phyloP scores from a whole-genome alignment of 2,113 vertebrate species.

The Corythaixoides concolor region DNA sequence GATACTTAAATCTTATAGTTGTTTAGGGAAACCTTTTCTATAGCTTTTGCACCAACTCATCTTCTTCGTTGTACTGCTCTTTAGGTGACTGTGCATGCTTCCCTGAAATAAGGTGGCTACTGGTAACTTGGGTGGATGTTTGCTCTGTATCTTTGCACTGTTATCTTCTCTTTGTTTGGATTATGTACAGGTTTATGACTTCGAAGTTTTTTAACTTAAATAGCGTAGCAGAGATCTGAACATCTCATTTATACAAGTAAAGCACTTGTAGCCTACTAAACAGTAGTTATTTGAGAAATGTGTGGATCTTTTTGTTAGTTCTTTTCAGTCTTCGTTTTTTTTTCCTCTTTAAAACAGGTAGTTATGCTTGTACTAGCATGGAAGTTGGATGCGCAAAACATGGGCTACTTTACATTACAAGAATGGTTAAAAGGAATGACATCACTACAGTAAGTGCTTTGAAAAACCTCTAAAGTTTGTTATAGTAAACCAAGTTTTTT shows the following conservation, averaged over 20 bases:
- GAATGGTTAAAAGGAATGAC: constrained; percentile 99
- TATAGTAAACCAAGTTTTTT: neutral
- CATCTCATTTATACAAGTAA: neutral
- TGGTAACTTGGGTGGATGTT: neutral
- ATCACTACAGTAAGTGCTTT: constrained; percentile 89
- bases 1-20: neutral
- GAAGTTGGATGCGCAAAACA: constrained; percentile 98
- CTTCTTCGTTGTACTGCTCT: neutral
- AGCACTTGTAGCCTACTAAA: neutral
- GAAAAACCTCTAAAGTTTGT: neutral
- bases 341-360: constrained; percentile 78
- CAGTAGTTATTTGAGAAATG: neutral
- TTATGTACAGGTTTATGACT: neutral
- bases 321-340: neutral
- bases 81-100: neutral
- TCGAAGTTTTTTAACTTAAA: neutral
- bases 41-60: neutral
- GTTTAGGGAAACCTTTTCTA: neutral
- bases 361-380: constrained; percentile 98
- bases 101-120: neutral
- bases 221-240: neutral
- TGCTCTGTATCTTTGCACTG: neutral
- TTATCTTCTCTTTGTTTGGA: neutral
- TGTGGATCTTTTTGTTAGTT: neutral
- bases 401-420: constrained; percentile 98